A percentile compares a stretch with the other conserved stretches of the same genome.
These are phyloP conservation scores for Diadema setosum DNA, from an alignment of 35 echinoderm and acorn worm species.

Conservation along the genomic window DNA sequence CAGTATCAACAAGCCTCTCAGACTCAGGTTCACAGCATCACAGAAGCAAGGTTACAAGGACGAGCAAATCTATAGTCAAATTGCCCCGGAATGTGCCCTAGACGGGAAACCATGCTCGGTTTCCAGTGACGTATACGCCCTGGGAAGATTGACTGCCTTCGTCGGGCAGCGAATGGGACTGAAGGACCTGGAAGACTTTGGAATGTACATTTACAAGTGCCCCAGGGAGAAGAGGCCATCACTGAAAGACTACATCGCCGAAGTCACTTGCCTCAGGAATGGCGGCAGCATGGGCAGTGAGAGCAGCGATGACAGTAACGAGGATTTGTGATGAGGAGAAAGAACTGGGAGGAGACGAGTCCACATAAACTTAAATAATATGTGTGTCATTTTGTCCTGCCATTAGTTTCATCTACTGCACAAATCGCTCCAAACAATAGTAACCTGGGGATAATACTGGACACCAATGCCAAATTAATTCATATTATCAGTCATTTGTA, in stretches of 20 bases:
- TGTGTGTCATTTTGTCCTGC: too few species aligned
- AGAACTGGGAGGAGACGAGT: too few species aligned
- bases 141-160: not conserved
- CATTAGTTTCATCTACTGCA: too few species aligned
- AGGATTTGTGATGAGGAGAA: too few species aligned
- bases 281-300: not conserved
- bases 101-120: not conserved
- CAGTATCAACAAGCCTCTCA: not conserved
- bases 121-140: not conserved
- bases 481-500: too few species aligned
- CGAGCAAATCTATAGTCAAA: not conserved
- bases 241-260: not conserved
- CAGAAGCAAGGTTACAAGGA: not conserved
- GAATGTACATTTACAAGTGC: not conserved
- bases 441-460: too few species aligned
- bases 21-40: not conserved
- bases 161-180: not conserved
- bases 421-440: too few species aligned
- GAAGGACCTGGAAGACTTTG: not conserved
- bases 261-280: not conserved
- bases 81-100: not conserved
- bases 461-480: too few species aligned
- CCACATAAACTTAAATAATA: too few species aligned
- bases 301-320: not conserved
- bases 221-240: not conserved